Evolutionary conservation across 2,797 vertebrate species (phyloP).

Genomic region (Vespertilio murinus): DNA sequence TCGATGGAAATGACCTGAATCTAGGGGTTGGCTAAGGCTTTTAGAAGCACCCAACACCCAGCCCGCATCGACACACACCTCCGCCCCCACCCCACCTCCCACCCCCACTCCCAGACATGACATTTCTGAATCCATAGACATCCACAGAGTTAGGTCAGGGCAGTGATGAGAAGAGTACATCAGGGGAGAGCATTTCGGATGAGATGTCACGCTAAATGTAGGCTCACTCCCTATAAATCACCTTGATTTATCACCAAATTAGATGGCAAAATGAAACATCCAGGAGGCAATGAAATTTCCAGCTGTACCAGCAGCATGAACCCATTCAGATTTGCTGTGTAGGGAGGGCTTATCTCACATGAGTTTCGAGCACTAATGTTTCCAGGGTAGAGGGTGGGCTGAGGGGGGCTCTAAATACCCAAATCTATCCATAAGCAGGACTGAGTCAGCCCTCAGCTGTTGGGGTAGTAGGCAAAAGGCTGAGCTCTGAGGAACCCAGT

Average conservation of each 20-base stretch:
- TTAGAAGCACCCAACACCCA: neutral
- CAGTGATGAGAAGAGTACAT: neutral
- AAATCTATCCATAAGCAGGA: neutral
- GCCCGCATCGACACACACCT: neutral
- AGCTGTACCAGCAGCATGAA: neutral
- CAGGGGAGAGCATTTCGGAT: neutral
- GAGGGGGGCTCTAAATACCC: neutral
- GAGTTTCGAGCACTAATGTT: neutral
- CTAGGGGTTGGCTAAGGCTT: neutral
- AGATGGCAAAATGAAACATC: conserved; percentile 54
- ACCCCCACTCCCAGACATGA: neutral
- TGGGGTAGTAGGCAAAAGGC: neutral
- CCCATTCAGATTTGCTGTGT: neutral
- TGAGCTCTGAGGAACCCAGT: neutral
- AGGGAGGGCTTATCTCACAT: neutral
- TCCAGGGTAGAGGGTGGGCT: too few relatives aligned
- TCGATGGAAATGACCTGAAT: neutral
- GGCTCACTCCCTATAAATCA: conserved; percentile 48
- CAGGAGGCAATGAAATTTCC: conserved; percentile 34
- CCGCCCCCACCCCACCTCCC: neutral
- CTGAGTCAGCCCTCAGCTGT: neutral
- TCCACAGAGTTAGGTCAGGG: neutral
- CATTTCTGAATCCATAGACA: neutral
- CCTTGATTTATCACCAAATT: conserved; percentile 58
- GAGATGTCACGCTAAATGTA: neutral